These are phyloP conservation scores for Himalopsyche kuldschensis DNA, from an alignment of 2,888 invertebrate species.

Conservation along the genomic window DNA sequence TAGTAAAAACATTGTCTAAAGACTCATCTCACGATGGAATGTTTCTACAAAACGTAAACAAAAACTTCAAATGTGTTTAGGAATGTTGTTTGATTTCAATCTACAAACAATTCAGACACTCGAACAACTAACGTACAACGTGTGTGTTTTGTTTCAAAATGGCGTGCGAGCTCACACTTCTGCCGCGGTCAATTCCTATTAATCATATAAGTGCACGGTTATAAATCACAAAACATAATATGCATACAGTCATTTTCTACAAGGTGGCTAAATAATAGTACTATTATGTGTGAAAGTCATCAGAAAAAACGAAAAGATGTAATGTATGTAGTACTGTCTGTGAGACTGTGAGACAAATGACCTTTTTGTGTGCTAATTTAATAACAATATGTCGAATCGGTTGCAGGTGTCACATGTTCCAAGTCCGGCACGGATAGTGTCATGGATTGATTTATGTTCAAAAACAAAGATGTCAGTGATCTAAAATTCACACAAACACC, in stretches of 20 bases:
- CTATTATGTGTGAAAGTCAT: too few species aligned
- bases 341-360: too few species aligned
- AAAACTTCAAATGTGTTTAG: neutral
- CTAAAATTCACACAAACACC: too few species aligned
- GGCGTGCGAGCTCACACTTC: neutral
- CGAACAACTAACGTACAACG: neutral
- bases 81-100: neutral
- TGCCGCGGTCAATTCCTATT: neutral
- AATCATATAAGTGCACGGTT: neutral
- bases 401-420: too few species aligned
- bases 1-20: neutral
- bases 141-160: neutral
- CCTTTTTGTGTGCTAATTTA: too few species aligned
- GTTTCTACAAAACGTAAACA: neutral
- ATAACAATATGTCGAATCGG: too few species aligned
- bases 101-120: neutral
- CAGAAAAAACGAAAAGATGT: too few species aligned
- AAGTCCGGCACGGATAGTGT: too few species aligned
- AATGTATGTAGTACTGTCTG: too few species aligned
- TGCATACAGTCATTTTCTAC: neutral
- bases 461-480: too few species aligned
- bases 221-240: neutral
- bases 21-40: neutral
- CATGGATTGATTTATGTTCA: too few species aligned
- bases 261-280: too few species aligned